These are phyloP conservation scores for Melanostoma scalare DNA, from an alignment of 2,888 invertebrate genomes.

Conservation along the genomic window DNA sequence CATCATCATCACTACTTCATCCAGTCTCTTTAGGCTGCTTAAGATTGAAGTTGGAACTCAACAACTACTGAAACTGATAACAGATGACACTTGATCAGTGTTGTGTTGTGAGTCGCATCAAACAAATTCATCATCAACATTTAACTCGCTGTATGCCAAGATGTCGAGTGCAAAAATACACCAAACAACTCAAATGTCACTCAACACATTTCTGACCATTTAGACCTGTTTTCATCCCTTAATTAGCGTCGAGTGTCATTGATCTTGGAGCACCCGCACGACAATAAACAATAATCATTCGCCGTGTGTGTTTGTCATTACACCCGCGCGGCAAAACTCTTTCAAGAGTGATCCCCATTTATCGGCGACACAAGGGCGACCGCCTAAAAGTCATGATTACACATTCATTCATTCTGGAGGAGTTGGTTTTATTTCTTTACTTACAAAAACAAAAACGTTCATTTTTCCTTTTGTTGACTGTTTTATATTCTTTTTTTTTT, in stretches of 20 bases:
- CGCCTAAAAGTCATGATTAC: slow-evolving; percentile 68
- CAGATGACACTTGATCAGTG: neutral
- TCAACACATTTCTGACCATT: slow-evolving; percentile 37
- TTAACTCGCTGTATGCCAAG: slow-evolving; percentile 5
- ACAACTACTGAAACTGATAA: neutral
- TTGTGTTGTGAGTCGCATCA: neutral
- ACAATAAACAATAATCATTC: slow-evolving; percentile 47
- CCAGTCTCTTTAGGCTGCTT: neutral
- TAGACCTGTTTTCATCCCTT: slow-evolving; percentile 50
- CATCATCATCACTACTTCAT: too few relatives aligned
- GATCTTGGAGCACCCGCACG: slow-evolving; percentile 57
- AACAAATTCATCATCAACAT: neutral
- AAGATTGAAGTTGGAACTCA: neutral
- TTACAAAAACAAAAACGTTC: slow-evolving; percentile 56
- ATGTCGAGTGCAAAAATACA: slow-evolving; percentile 19
- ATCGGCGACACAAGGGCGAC: slow-evolving; percentile 54
- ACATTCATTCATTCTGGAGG: slow-evolving; percentile 70
- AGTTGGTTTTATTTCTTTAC: slow-evolving; percentile 34
- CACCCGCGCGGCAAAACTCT: slow-evolving; percentile 55
- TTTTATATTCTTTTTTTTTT: slow-evolving; percentile 19
- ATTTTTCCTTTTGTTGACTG: slow-evolving; percentile 43
- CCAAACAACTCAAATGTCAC: neutral
- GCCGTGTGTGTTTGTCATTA: slow-evolving; percentile 39
- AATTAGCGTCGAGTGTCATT: slow-evolving; percentile 66
- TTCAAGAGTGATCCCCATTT: slow-evolving; percentile 55